These are phyloP conservation scores for Epicauta chinensis DNA, from an alignment of 1,140 invertebrate genomes.

Conservation along the genomic window DNA sequence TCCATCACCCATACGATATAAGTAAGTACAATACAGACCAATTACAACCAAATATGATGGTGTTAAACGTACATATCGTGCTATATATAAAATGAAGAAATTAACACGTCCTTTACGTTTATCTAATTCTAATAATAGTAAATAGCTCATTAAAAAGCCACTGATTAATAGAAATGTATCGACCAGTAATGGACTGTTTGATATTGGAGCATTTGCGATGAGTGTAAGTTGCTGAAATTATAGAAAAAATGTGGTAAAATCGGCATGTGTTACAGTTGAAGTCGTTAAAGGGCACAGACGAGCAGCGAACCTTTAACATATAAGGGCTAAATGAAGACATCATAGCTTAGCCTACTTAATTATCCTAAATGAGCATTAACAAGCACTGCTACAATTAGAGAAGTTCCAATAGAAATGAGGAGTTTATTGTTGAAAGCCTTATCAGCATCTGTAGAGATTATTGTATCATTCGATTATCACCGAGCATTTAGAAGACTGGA, in stretches of 20 bases:
- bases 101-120: conserved; percentile 56
- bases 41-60: conserved; percentile 63
- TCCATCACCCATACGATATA: conserved; percentile 56
- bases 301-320: too few relatives aligned
- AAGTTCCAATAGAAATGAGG: too few relatives aligned
- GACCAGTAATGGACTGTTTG: conserved; percentile 58
- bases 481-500: too few relatives aligned
- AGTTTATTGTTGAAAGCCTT: too few relatives aligned
- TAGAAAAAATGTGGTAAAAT: conserved; percentile 20
- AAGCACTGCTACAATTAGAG: too few relatives aligned
- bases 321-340: too few relatives aligned
- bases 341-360: too few relatives aligned
- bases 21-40: conserved; percentile 62
- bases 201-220: conserved; percentile 36
- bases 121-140: conserved; percentile 60
- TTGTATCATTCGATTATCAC: too few relatives aligned
- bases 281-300: too few relatives aligned
- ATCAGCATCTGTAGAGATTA: too few relatives aligned
- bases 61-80: conserved; percentile 62
- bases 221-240: conserved; percentile 23
- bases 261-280: too few relatives aligned
- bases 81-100: conserved; percentile 53
- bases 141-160: conserved; percentile 58
- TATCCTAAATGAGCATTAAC: not conserved
- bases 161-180: conserved; percentile 66